phyloP scores from a whole-genome alignment of 1,140 invertebrate species.

The Bursaphelenchus mucronatus region DNA sequence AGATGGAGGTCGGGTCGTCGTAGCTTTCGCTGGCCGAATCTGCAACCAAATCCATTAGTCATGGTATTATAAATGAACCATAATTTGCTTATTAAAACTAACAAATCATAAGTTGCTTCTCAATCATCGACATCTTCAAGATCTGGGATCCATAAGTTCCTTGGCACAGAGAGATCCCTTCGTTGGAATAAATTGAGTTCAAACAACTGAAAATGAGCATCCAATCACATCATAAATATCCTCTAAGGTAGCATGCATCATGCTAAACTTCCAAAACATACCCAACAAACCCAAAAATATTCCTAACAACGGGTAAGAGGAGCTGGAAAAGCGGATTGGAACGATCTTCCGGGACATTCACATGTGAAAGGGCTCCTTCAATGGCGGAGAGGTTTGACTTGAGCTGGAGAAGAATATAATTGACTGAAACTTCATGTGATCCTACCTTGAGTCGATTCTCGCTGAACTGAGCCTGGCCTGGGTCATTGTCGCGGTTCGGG shows the following conservation, averaged over 20 bases:
- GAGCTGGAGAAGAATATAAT: conserved; percentile 40
- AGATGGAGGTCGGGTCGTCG: conserved; percentile 21
- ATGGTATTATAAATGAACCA: neutral
- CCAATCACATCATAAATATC: too few relatives aligned
- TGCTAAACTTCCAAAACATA: conserved; percentile 21
- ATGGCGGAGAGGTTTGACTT: conserved; percentile 45
- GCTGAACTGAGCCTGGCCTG: conserved; percentile 15
- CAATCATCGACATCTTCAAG: conserved; percentile 37
- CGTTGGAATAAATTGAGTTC: conserved; percentile 37
- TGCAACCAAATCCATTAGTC: neutral
- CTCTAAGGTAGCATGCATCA: neutral
- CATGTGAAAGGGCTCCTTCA: conserved; percentile 47
- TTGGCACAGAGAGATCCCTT: conserved; percentile 29
- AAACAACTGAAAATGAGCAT: conserved; percentile 27
- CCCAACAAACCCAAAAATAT: conserved; percentile 36
- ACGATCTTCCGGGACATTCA: conserved; percentile 34
- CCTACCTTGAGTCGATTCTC: conserved; percentile 40
- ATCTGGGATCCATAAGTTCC: conserved; percentile 35
- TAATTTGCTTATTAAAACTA: conserved; percentile 7
- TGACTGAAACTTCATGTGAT: conserved; percentile 14
- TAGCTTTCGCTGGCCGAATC: conserved; percentile 21
- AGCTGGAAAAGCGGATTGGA: conserved; percentile 36
- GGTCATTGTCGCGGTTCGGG: conserved; percentile 30
- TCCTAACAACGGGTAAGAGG: conserved; percentile 30
- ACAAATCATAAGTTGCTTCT: conserved; percentile 50